phyloP scores from a whole-genome alignment of 2,797 vertebrate species.

The Carcharodon carcharias region DNA sequence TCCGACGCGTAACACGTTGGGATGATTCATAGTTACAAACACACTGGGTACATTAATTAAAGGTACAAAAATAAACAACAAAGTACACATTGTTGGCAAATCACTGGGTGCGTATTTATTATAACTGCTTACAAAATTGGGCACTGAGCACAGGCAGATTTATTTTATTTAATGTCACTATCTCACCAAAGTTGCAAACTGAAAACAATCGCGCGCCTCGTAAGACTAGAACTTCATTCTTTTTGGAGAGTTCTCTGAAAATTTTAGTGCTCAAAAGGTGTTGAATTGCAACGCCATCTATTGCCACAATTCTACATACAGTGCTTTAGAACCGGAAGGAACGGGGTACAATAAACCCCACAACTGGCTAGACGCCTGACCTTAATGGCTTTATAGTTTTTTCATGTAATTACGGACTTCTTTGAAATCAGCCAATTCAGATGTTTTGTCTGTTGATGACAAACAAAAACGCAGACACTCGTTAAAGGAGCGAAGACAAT shows the following conservation, averaged over 20 bases:
- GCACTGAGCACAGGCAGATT: neutral
- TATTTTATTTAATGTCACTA: neutral
- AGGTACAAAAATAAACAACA: neutral
- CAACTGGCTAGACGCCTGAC: conserved; percentile 97
- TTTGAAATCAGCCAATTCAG: conserved; percentile 83
- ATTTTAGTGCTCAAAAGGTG: conserved; percentile 62
- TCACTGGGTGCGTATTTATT: neutral
- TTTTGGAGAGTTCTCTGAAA: conserved; percentile 27
- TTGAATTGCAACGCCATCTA: conserved; percentile 70
- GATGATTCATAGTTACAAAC: neutral
- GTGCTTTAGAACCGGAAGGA: conserved; percentile 93
- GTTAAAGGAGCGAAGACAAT: conserved; percentile 73
- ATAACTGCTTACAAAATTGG: no score
- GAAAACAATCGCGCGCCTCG: neutral
- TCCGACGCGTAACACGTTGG: neutral
- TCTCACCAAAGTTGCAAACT: neutral
- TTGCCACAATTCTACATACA: conserved; percentile 64
- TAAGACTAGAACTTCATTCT: neutral
- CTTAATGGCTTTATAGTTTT: conserved; percentile 93
- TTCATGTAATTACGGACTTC: conserved; percentile 69
- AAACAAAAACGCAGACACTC: conserved; percentile 74
- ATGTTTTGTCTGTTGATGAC: conserved; percentile 78
- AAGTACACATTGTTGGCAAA: neutral
- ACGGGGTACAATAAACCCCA: conserved; percentile 90
- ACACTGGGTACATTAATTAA: neutral